Percentiles rank a stretch among this genome's conserved stretches.
Conservation (phyloP, 2,888 invertebrate species). For the Cremastinae sp. region DNA sequence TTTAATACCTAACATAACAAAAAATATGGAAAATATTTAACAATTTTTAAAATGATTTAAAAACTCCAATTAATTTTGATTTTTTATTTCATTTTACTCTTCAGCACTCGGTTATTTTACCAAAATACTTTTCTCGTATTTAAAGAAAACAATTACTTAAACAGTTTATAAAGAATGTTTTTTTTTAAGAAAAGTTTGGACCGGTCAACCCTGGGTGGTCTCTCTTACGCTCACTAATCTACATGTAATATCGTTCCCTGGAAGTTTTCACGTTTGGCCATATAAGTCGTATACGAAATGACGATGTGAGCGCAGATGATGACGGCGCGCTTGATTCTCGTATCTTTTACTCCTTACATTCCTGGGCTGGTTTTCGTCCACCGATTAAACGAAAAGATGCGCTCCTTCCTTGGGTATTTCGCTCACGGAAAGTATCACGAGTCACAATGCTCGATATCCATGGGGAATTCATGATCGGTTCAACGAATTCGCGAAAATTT, state of each 20-base stretch:
- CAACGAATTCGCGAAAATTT: slow-evolving; percentile 24
- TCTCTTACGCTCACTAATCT: not conserved
- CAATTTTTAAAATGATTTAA: no score
- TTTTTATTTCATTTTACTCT: no score
- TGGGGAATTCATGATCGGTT: slow-evolving; percentile 17
- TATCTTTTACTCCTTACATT: slow-evolving; percentile 42
- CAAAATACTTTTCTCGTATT: no score
- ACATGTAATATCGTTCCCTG: not conserved
- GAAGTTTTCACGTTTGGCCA: slow-evolving; percentile 7
- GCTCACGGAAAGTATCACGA: slow-evolving; percentile 50
- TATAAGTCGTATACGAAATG: not conserved
- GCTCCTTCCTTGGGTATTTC: slow-evolving; percentile 37
- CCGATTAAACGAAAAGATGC: slow-evolving; percentile 43
- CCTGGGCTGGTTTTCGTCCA: slow-evolving; percentile 31
- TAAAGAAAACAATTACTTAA: no score
- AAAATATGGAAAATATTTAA: no score
- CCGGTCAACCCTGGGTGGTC: slow-evolving; percentile 1
- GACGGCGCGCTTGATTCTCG: slow-evolving; percentile 29
- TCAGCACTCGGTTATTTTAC: no score
- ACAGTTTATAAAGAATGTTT: no score
- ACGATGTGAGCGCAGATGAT: slow-evolving; percentile 14
- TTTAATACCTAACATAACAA: no score
- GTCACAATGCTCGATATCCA: slow-evolving; percentile 23
- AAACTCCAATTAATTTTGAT: no score
- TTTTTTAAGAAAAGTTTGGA: slow-evolving; percentile 30